Base-by-base conservation (phyloP, 2,113 vertebrate genomes). In the Pavo muticus region DNA sequence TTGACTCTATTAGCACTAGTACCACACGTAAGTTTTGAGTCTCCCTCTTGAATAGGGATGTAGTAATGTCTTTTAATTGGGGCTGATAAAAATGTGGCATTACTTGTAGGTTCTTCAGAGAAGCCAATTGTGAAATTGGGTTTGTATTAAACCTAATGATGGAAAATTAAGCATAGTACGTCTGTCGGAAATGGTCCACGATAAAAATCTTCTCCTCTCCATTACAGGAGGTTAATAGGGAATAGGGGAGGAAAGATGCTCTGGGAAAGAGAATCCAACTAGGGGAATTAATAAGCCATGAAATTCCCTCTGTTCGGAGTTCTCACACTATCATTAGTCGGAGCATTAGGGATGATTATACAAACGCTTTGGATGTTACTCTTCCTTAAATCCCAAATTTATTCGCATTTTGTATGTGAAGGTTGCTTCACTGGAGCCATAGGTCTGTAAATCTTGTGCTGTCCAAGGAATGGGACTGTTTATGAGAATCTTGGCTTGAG, bases 221-320 rank as follows among this genome's bases (percentile, higher is more conserved):
- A 96, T 98, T 98, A 96, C 95, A 59, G 61, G 95, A 96, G 96
- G 97, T 97, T 98, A 98, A 98, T 97, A 98, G 96, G 96, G 96
- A 97, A 97, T 95, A 96, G 94, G 96, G 95, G 94, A 97, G 95
- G 59, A 92, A 95, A 95, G 96, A 97, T 96, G 84, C 96, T 82
- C 74, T 90, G 95, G 92, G 91, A 96, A 97, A 97, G 88, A 2
- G 67, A 97, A 97, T 97, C 91, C 96, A 97, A 94, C 97, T 93
- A 96, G 94, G 86, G 94, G 95, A 97, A 97, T 97, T 98, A 98
- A 98, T 98, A 98, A 96, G 96, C 98, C 97, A 98, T 98, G 97
- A 97, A 97, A 98, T 97, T 97, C 97, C 97, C 96, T 97, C 94
- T 96, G 96, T 97, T 97, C 96, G 25, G 56, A 97, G 94, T 95